phyloP scores from a whole-genome alignment of 2,797 vertebrate genomes.

The Aplochiton taeniatus region DNA sequence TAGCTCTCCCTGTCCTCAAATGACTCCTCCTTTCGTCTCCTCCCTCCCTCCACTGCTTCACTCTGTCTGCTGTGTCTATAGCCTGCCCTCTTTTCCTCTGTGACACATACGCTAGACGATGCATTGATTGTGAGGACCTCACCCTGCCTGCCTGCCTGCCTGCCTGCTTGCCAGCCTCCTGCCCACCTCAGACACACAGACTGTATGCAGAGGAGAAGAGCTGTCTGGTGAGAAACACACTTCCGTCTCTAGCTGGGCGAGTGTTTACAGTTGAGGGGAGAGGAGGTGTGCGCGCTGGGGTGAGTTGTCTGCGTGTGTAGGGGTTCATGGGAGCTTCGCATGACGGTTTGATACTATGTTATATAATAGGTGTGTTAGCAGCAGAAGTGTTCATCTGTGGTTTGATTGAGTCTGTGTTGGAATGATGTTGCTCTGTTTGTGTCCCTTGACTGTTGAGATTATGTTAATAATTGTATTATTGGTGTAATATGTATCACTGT shows the following conservation, averaged over 20 bases:
- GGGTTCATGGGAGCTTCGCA: too few species aligned
- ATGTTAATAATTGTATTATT: too few species aligned
- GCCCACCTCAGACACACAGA: slow-evolving; percentile 18
- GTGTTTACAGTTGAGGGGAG: too few species aligned
- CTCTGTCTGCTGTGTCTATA: slow-evolving; percentile 65
- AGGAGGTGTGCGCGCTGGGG: too few species aligned
- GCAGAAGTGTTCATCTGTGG: too few species aligned
- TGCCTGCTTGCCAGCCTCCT: slow-evolving; percentile 57
- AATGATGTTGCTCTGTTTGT: too few species aligned
- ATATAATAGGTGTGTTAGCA: too few species aligned
- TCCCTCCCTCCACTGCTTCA: slow-evolving; percentile 53
- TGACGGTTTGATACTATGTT: too few species aligned
- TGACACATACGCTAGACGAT: slow-evolving; percentile 78
- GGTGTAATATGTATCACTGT: background rate
- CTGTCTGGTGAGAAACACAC: too few species aligned
- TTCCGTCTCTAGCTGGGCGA: too few species aligned
- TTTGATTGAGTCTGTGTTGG: too few species aligned
- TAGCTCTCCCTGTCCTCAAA: slow-evolving; percentile 75
- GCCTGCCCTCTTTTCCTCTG: slow-evolving; percentile 39
- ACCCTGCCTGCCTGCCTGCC: slow-evolving; percentile 57
- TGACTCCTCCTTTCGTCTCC: slow-evolving; percentile 66
- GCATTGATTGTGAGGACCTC: slow-evolving; percentile 76
- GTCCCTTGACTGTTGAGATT: too few species aligned
- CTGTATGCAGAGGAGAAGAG: slow-evolving; percentile 63
- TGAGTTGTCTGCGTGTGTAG: slow-evolving; percentile 2